Evolutionary conservation across 2,888 invertebrate genomes (phyloP).

Genomic region (Himalopsyche japonica): DNA sequence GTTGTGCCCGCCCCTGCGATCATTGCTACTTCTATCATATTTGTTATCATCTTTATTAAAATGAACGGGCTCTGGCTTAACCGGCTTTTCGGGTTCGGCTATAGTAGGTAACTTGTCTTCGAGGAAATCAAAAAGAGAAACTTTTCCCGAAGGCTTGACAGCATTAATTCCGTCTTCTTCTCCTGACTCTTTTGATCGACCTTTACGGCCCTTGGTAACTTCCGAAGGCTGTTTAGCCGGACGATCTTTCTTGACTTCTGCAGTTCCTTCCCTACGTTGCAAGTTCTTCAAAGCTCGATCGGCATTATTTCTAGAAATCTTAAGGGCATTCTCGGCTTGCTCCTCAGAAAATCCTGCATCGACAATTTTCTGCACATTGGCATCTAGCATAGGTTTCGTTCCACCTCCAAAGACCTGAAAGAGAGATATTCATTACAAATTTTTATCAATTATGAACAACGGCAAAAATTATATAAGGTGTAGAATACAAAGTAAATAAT

Average conservation of each 20-base stretch:
- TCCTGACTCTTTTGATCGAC: constrained; percentile 54
- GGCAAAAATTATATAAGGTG: neutral
- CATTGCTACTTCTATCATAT: constrained; percentile 40
- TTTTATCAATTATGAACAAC: neutral
- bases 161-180: constrained; percentile 61
- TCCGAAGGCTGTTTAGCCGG: constrained; percentile 51
- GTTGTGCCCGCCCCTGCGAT: constrained; percentile 45
- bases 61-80: constrained; percentile 38
- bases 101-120: constrained; percentile 75
- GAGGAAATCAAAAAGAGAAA: constrained; percentile 80
- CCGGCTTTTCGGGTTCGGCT: constrained; percentile 53
- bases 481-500: neutral
- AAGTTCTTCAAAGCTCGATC: constrained; percentile 71
- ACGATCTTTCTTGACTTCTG: constrained; percentile 54
- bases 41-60: constrained; percentile 40
- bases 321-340: constrained; percentile 75
- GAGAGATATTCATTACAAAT: constrained; percentile 1
- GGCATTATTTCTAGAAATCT: constrained; percentile 72
- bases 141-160: constrained; percentile 77
- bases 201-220: constrained; percentile 52
- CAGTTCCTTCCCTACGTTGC: constrained; percentile 61
- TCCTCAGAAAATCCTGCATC: constrained; percentile 79
- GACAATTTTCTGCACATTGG: constrained; percentile 76
- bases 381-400: constrained; percentile 69
- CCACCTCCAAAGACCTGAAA: constrained; percentile 66